phyloP scores from a whole-genome alignment of 2,888 invertebrate species.

The Drosophila basisetae region DNA sequence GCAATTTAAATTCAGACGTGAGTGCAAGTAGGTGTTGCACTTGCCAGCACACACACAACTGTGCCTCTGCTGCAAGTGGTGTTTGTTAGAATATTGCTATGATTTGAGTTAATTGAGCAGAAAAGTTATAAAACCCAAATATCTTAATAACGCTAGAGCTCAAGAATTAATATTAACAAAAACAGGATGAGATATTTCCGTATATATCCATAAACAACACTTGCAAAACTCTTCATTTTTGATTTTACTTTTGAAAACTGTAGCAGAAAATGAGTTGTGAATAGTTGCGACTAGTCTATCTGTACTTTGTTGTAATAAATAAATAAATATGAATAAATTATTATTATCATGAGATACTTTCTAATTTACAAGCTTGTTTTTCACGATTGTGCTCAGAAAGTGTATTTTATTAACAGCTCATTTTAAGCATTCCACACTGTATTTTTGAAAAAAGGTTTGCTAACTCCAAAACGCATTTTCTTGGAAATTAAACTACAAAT shows the following conservation, averaged over 20 bases:
- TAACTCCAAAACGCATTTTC: background rate
- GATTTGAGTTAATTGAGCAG: background rate
- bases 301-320: background rate
- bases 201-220: background rate
- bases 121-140: background rate
- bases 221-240: background rate
- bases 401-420: background rate
- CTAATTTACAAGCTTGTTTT: background rate
- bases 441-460: background rate
- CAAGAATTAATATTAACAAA: background rate
- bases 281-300: background rate
- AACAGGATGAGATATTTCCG: background rate
- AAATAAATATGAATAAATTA: background rate
- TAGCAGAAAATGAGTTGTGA: background rate
- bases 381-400: background rate
- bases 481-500: background rate
- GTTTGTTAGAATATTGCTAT: background rate
- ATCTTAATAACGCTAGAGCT: background rate
- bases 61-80: slow-evolving; percentile 52
- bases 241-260: background rate
- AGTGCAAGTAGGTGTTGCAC: slow-evolving; percentile 47
- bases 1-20: slow-evolving; percentile 61
- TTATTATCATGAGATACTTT: background rate
- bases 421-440: background rate
- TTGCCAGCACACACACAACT: slow-evolving; percentile 1